Conservation (phyloP, 1,140 invertebrate species). For the Eupeodes corollae region DNA sequence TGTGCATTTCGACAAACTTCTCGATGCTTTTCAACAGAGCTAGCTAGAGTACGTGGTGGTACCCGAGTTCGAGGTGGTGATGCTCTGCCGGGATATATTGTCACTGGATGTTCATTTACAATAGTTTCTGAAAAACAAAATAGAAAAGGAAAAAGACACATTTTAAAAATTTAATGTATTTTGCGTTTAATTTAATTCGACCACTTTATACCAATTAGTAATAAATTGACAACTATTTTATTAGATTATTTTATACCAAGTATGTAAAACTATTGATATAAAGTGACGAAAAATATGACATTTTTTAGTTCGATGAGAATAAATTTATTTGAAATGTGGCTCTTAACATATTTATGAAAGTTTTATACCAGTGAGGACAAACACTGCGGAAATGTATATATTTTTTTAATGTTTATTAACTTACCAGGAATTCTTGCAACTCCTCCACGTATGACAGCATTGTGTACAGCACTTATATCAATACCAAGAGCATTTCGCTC, state of each 20-base stretch:
- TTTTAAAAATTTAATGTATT: neutral
- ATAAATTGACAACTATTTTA: too few species aligned
- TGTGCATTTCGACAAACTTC: constrained; percentile 51
- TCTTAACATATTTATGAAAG: too few species aligned
- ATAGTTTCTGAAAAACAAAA: constrained; percentile 19
- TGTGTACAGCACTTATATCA: constrained; percentile 35
- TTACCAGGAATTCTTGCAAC: constrained; percentile 27
- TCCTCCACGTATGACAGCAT: constrained; percentile 32
- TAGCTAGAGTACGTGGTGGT: constrained; percentile 54
- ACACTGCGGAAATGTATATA: too few species aligned
- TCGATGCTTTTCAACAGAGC: constrained; percentile 59
- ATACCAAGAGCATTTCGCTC: constrained; percentile 32
- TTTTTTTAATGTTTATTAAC: neutral
- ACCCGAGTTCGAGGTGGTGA: constrained; percentile 43
- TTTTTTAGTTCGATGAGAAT: too few species aligned
- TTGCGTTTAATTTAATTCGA: too few species aligned
- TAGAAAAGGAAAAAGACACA: neutral
- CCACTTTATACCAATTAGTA: too few species aligned
- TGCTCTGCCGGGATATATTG: constrained; percentile 46
- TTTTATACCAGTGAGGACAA: too few species aligned
- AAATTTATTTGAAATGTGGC: too few species aligned
- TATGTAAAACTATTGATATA: too few species aligned
- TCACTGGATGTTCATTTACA: constrained; percentile 48
- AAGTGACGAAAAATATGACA: too few species aligned
- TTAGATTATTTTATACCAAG: too few species aligned